Conservation (phyloP, 1,140 invertebrate genomes). For the Pemphigus obesinymphae region DNA sequence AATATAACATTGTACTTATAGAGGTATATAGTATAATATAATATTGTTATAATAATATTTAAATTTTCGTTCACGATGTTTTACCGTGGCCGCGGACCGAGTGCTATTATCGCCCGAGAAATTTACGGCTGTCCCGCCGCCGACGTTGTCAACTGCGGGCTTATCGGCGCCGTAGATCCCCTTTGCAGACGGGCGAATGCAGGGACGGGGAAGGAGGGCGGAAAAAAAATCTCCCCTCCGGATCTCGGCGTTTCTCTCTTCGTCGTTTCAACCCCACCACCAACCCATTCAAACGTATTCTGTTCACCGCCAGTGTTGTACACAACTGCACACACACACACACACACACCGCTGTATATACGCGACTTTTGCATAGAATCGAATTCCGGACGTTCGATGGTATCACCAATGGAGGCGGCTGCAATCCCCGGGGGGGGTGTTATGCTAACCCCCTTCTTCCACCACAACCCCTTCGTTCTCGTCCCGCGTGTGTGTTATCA, state of each 20-base stretch:
- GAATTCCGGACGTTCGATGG: constrained; percentile 37
- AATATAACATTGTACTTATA: too few relatives aligned
- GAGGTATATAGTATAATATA: too few relatives aligned
- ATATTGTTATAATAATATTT: too few relatives aligned
- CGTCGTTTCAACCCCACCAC: background rate
- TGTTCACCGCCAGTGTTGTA: too few relatives aligned
- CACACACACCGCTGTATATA: background rate
- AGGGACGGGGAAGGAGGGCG: background rate
- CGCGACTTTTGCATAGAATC: constrained; percentile 36
- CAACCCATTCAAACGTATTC: too few relatives aligned
- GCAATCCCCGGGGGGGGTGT: background rate
- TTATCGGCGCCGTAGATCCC: constrained; percentile 29
- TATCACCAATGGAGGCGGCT: background rate
- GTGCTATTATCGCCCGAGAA: constrained; percentile 1
- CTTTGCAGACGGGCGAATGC: background rate
- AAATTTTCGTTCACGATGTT: too few relatives aligned
- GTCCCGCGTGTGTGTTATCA: background rate
- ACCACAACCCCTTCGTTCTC: background rate
- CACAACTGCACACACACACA: too few relatives aligned
- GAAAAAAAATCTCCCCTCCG: constrained; percentile 24
- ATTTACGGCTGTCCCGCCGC: constrained; percentile 26
- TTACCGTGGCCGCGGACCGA: too few relatives aligned
- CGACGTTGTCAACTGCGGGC: constrained; percentile 18
- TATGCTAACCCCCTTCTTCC: background rate
- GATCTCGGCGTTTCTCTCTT: background rate